These are phyloP conservation scores for Phyllotreta cruciferae DNA, from an alignment of 2,888 invertebrate genomes.

Conservation along the genomic window DNA sequence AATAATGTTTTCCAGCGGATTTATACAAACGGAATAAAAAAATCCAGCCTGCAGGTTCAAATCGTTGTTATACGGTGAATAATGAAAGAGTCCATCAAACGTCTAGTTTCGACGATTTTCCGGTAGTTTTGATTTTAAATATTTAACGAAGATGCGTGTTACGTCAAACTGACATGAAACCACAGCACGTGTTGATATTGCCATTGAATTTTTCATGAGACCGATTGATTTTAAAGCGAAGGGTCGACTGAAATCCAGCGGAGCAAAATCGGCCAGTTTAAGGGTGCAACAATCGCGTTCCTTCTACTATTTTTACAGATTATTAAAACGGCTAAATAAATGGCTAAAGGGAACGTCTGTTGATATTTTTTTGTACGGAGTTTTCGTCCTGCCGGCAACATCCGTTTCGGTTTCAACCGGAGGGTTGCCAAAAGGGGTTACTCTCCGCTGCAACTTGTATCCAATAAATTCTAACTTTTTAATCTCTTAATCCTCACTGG, in stretches of 20 bases:
- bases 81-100: constrained; percentile 36
- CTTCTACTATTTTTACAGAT: too few species aligned
- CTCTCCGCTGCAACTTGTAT: constrained; percentile 6
- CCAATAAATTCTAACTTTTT: constrained; percentile 35
- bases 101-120: constrained; percentile 17
- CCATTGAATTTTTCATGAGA: constrained; percentile 51
- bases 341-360: too few species aligned
- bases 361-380: too few species aligned
- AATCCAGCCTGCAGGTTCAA: constrained; percentile 1
- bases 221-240: constrained; percentile 44
- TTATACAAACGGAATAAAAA: constrained; percentile 5
- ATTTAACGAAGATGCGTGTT: constrained; percentile 48
- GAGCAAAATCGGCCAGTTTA: neutral
- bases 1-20: too few species aligned
- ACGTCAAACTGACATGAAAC: constrained; percentile 53
- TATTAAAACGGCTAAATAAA: too few species aligned
- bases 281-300: too few species aligned
- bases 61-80: constrained; percentile 33
- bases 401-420: too few species aligned
- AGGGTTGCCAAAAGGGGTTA: neutral
- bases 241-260: constrained; percentile 15
- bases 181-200: constrained; percentile 54
- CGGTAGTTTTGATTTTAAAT: constrained; percentile 27
- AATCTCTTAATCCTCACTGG: constrained; percentile 36
- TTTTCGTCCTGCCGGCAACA: too few species aligned